Percentiles rank a stretch among this genome's conserved stretches.
phyloP scores from a whole-genome alignment of 2,797 vertebrate genomes.

The Tangara arthus region DNA sequence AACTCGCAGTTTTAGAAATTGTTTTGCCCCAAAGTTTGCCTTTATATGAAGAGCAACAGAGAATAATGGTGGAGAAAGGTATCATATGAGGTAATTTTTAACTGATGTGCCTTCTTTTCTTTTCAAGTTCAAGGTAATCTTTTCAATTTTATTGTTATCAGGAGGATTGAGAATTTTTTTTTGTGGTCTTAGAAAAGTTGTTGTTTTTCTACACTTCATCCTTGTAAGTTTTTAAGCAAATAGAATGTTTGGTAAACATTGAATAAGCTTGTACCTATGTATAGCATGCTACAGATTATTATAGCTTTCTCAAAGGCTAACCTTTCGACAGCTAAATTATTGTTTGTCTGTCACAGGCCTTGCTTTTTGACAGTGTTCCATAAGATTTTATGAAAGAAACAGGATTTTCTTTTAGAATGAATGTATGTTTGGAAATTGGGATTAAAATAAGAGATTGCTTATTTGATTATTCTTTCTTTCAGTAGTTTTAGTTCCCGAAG shows the following conservation, averaged over 20 bases:
- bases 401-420: background rate
- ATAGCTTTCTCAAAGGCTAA: background rate
- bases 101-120: background rate
- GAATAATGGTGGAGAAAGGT: background rate
- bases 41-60: background rate
- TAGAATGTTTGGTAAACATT: background rate
- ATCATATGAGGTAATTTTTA: background rate
- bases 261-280: background rate
- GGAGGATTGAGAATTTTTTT: background rate
- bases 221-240: background rate
- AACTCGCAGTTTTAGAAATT: background rate
- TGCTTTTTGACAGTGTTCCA: background rate
- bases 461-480: background rate
- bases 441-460: background rate
- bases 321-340: background rate
- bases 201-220: background rate
- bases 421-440: background rate
- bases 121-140: background rate
- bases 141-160: background rate
- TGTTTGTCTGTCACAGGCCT: background rate
- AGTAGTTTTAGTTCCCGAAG: background rate
- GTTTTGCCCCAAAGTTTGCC: background rate
- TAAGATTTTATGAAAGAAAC: background rate
- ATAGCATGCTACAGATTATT: background rate
- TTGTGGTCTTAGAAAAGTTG: background rate